These are phyloP conservation scores for Melanchra persicariae DNA, from an alignment of 2,888 invertebrate genomes.

Conservation along the genomic window DNA sequence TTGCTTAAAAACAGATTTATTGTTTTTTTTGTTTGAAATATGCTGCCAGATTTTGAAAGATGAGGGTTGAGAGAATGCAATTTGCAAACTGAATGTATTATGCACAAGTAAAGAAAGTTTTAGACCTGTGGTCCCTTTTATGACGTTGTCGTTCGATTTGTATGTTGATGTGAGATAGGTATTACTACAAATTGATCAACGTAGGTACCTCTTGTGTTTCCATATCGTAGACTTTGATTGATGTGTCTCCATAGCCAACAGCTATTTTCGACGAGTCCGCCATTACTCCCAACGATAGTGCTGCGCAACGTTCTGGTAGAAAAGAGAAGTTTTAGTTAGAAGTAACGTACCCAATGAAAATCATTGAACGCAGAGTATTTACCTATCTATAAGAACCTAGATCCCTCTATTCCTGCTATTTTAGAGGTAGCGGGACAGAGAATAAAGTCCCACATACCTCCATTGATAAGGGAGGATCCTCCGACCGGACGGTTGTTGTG, in stretches of 20 bases:
- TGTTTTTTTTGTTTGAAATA: constrained; percentile 25
- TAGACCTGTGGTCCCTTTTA: neutral
- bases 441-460: too few relatives aligned
- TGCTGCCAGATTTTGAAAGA: constrained; percentile 16
- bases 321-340: neutral
- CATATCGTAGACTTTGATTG: constrained; percentile 84
- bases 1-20: constrained; percentile 10
- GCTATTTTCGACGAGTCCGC: constrained; percentile 79
- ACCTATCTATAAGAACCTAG: too few relatives aligned
- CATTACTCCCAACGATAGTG: constrained; percentile 79
- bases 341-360: neutral
- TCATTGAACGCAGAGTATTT: too few relatives aligned
- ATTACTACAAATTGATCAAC: constrained; percentile 40
- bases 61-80: constrained; percentile 30
- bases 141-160: too few relatives aligned
- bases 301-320: constrained; percentile 78
- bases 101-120: neutral
- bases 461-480: too few relatives aligned
- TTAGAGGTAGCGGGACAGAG: too few relatives aligned
- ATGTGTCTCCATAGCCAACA: constrained; percentile 83
- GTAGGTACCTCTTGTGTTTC: constrained; percentile 85
- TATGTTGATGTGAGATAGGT: too few relatives aligned
- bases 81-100: constrained; percentile 14
- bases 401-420: too few relatives aligned
- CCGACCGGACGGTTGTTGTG: too few relatives aligned